A percentile compares a stretch with the other conserved stretches of the same genome.
phyloP scores from a whole-genome alignment of 2,888 invertebrate species.

The Andricus curvator region DNA sequence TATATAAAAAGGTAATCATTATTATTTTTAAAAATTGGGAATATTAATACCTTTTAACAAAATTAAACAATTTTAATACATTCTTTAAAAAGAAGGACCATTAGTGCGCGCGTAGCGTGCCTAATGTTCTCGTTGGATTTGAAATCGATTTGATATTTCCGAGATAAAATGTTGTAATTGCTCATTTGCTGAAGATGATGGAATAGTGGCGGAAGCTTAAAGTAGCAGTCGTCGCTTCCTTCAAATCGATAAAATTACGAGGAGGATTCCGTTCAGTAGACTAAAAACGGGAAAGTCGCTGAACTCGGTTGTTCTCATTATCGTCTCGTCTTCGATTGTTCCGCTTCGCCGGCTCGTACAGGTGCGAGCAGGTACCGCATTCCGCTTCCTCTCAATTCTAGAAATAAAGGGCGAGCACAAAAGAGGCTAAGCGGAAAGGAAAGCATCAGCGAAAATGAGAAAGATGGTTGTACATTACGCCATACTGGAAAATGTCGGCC shows the following conservation, averaged over 20 bases:
- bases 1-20: too few species aligned
- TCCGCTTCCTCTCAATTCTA: conserved; percentile 53
- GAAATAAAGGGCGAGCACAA: conserved; percentile 34
- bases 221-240: conserved; percentile 20
- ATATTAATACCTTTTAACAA: too few species aligned
- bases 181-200: conserved; percentile 15
- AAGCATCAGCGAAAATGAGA: conserved; percentile 27
- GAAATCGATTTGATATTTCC: neutral
- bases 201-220: conserved; percentile 19
- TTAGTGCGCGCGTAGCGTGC: too few species aligned
- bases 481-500: conserved; percentile 51
- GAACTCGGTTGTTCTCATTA: conserved; percentile 59
- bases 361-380: conserved; percentile 63
- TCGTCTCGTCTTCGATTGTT: conserved; percentile 68
- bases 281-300: conserved; percentile 33
- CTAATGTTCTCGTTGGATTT: too few species aligned
- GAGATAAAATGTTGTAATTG: neutral
- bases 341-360: conserved; percentile 61
- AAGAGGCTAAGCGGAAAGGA: conserved; percentile 42
- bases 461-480: conserved; percentile 2
- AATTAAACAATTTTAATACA: too few species aligned
- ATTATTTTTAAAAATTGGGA: too few species aligned
- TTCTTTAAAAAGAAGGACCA: too few species aligned
- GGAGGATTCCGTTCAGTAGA: conserved; percentile 30
- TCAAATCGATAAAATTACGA: conserved; percentile 31